Base-by-base conservation (phyloP, 2,797 vertebrate species). In the Centropyge bicolor region DNA sequence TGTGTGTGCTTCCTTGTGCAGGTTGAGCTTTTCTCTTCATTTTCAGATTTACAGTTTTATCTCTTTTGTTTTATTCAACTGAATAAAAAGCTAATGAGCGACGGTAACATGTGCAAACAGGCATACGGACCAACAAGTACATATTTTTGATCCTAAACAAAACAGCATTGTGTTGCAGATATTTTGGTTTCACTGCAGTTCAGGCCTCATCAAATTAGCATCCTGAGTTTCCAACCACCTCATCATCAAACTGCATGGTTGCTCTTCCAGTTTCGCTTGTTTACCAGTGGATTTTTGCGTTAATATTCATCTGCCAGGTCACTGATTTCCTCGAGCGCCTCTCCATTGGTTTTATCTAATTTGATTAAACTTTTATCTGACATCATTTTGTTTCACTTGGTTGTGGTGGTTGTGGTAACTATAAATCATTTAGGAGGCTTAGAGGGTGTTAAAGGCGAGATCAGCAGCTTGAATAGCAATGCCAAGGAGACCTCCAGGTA, bases 401-500 rank as follows among this genome's bases (percentile, higher is more conserved):
- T 31, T 55, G 17, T 40, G 45, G 38, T 41, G 36, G 5, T 41
- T 72, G 14, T 51, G 14, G 46, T 27, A 12, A 70, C 46, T 31
- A 14, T 20, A 63, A 54, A 66, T 13, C 6, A 36, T 63, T 41
- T 59, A 22, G 24, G 17, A 40, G 31, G 46, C 11, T 43, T 22
- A 3, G n/a, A 65, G 3, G n/a, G 7, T 48, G 59, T 64, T 24
- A 46, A 35, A 63, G 20, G 20, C 7, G 14, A 19, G 38, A 12
- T 31, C 45, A 54, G 38, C 31, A 80, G 16, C 59, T 83, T 83
- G 45, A 80, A 57, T 57, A 46, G 38, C 36, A 40, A 11, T 31
- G 20, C 62, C 31, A 66, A 35, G 41, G 65, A 55, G 48, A 85
- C 38, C 27, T 27, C 27, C n/a, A 55, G 31, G 56, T 31, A 38